Conservation (phyloP, 2,797 vertebrate genomes). For the Microctenopoma lineatum region DNA sequence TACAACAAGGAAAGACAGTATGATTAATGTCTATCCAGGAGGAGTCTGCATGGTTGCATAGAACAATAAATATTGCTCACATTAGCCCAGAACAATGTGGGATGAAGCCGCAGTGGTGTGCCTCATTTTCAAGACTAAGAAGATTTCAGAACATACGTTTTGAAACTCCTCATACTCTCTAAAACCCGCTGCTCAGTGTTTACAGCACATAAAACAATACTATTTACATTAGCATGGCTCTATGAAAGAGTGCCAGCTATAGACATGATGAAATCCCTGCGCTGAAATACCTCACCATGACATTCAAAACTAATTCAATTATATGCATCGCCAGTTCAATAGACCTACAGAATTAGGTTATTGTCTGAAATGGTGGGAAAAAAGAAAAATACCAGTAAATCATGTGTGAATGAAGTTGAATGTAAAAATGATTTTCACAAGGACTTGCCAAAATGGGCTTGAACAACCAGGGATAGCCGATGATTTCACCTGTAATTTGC, state of each 20-base stretch:
- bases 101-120: slow-evolving; percentile 1
- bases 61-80: slow-evolving; percentile 10
- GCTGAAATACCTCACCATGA: slow-evolving; percentile 72
- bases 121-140: slow-evolving; percentile 15
- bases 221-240: slow-evolving; percentile 59
- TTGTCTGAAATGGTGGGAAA: slow-evolving; percentile 71
- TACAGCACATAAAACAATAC: slow-evolving; percentile 62
- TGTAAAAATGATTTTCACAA: slow-evolving; percentile 58
- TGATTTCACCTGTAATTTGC: slow-evolving; percentile 50
- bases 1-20: slow-evolving; percentile 13
- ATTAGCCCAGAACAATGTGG: slow-evolving; percentile 14
- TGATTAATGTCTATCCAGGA: slow-evolving; percentile 24
- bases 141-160: slow-evolving; percentile 36
- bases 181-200: slow-evolving; percentile 44
- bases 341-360: slow-evolving; percentile 75
- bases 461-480: slow-evolving; percentile 47
- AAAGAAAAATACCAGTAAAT: slow-evolving; percentile 70
- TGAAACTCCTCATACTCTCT: slow-evolving; percentile 25
- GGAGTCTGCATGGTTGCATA: slow-evolving; percentile 3
- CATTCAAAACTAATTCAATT: slow-evolving; percentile 79
- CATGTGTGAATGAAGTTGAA: slow-evolving; percentile 69
- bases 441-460: slow-evolving; percentile 56
- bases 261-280: slow-evolving; percentile 68
- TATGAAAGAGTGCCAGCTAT: slow-evolving; percentile 53
- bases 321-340: slow-evolving; percentile 78